Percentiles rank a stretch among this genome's conserved stretches.
These are phyloP conservation scores for Ophion ventricosus DNA, from an alignment of 2,888 invertebrate genomes.

Conservation along the genomic window DNA sequence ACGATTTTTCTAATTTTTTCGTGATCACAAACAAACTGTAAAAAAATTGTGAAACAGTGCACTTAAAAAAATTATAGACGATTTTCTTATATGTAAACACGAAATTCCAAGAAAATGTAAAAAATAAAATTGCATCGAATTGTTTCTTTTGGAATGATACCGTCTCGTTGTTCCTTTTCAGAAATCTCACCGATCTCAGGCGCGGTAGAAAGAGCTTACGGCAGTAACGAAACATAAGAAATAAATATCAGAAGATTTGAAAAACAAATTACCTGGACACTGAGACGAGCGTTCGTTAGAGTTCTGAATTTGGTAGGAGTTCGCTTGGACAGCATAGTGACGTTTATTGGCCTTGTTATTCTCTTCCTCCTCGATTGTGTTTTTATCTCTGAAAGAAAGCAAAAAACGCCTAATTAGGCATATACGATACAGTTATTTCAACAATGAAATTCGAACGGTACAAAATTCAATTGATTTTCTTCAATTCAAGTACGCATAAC, in stretches of 20 bases:
- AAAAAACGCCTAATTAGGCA: not conserved
- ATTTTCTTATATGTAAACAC: not conserved
- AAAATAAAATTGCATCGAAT: too few relatives aligned
- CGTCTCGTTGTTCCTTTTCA: too few relatives aligned
- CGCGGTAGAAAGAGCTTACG: not conserved
- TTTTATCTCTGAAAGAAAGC: slow-evolving; percentile 76
- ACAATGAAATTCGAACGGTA: not conserved
- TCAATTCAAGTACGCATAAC: not conserved
- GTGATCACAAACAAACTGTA: not conserved
- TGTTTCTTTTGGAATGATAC: too few relatives aligned
- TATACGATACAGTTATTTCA: too few relatives aligned
- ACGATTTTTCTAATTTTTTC: not conserved
- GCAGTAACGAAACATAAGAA: not conserved
- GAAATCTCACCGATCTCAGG: too few relatives aligned
- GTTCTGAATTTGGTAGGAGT: slow-evolving; percentile 68
- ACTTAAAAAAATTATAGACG: not conserved
- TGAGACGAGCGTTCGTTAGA: slow-evolving; percentile 69
- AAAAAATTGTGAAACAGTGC: not conserved
- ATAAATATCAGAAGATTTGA: not conserved
- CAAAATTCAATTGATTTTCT: not conserved
- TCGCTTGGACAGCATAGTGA: slow-evolving; percentile 70
- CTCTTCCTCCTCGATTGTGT: slow-evolving; percentile 73
- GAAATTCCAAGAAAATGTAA: not conserved
- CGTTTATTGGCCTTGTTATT: slow-evolving; percentile 73
- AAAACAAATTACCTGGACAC: slow-evolving; percentile 68